phyloP scores from a whole-genome alignment of 1,140 invertebrate species.

The Meloidogyne floridensis region DNA sequence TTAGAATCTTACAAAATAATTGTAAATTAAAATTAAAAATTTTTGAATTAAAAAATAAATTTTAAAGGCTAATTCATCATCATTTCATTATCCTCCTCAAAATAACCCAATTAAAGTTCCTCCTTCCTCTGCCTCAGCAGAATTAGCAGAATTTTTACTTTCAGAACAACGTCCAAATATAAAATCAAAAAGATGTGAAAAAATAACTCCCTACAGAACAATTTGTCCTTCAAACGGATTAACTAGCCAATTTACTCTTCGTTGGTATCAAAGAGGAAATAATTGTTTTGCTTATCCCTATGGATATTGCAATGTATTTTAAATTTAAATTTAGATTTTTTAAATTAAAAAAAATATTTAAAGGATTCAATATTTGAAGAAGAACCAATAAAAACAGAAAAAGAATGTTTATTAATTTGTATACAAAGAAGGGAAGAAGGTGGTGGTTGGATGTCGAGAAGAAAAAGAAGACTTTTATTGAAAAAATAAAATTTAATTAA shows the following conservation, averaged over 20 bases:
- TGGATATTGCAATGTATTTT: slow-evolving; percentile 45
- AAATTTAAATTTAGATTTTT: background rate
- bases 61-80: background rate
- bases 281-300: slow-evolving; percentile 45
- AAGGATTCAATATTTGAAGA: slow-evolving; percentile 25
- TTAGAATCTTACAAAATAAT: background rate
- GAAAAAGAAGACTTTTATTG: background rate
- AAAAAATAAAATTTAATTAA: background rate
- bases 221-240: slow-evolving; percentile 39
- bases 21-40: background rate
- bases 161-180: slow-evolving; percentile 10
- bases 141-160: slow-evolving; percentile 23
- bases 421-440: background rate
- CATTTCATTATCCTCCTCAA: background rate
- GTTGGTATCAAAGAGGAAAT: slow-evolving; percentile 35
- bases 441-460: background rate
- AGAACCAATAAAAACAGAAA: slow-evolving; percentile 35
- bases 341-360: background rate
- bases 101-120: slow-evolving; percentile 8
- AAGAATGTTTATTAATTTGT: slow-evolving; percentile 23
- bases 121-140: slow-evolving; percentile 5
- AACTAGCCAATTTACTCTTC: slow-evolving; percentile 41
- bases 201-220: slow-evolving; percentile 35
- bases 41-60: background rate
- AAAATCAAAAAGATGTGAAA: slow-evolving; percentile 37